Conservation (phyloP, 2,113 vertebrate genomes). For the Onychostruthus taczanowskii region DNA sequence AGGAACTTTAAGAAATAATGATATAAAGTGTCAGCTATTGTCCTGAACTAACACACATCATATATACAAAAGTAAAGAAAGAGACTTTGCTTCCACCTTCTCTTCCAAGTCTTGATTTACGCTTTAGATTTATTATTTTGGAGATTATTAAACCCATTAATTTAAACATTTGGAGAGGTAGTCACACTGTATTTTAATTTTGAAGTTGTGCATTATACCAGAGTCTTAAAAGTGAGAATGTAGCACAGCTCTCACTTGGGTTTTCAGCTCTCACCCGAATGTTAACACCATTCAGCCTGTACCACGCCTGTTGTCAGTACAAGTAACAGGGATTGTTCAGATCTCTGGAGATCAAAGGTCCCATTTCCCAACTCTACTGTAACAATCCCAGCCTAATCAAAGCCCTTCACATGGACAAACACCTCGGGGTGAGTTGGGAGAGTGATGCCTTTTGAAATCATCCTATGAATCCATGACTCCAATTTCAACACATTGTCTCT, state of each 20-base stretch:
- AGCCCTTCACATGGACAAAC: not conserved
- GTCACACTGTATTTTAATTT: slow-evolving; percentile 57
- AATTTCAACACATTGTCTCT: not conserved
- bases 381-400: slow-evolving; percentile 11
- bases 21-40: not conserved
- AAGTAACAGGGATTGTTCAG: slow-evolving; percentile 38
- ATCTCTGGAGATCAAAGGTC: slow-evolving; percentile 50
- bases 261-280: slow-evolving; percentile 45
- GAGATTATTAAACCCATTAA: not conserved
- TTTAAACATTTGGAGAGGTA: slow-evolving; percentile 1
- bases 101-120: not conserved
- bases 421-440: not conserved
- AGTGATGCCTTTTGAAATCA: slow-evolving; percentile 8
- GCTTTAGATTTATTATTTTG: not conserved
- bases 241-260: slow-evolving; percentile 17
- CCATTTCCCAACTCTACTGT: slow-evolving; percentile 8
- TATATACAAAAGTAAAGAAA: not conserved
- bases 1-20: not conserved
- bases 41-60: not conserved
- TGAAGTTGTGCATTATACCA: not conserved
- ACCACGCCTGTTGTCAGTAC: slow-evolving; percentile 19
- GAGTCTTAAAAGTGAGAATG: slow-evolving; percentile 28
- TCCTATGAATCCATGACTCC: not conserved
- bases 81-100: not conserved
- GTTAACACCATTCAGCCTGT: slow-evolving; percentile 41